phyloP scores from a whole-genome alignment of 1,140 invertebrate genomes.

The Nixonia krombeini region DNA sequence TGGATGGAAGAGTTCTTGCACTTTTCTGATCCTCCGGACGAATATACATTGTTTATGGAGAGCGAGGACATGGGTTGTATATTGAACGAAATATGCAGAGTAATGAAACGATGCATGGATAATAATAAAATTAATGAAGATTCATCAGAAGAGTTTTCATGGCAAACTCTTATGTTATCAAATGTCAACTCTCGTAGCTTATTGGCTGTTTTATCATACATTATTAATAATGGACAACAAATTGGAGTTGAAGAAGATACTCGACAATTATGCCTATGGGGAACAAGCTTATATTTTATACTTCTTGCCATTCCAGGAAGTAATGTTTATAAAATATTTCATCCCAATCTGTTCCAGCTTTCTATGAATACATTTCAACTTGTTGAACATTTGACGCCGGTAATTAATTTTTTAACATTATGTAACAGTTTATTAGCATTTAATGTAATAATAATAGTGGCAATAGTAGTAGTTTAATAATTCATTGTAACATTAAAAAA shows the following conservation, averaged over 20 bases:
- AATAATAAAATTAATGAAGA: conserved; percentile 31
- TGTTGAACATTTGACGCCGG: conserved; percentile 50
- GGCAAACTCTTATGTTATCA: conserved; percentile 71
- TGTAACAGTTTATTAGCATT: no score
- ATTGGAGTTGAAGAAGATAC: conserved; percentile 56
- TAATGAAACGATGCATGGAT: conserved; percentile 56
- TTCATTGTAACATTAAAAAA: neutral
- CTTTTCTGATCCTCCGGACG: conserved; percentile 66
- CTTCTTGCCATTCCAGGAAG: conserved; percentile 73
- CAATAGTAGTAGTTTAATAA: conserved; percentile 27
- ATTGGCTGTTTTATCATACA: conserved; percentile 71
- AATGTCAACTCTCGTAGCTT: conserved; percentile 70
- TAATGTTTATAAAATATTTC: conserved; percentile 74
- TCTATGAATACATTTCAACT: conserved; percentile 71
- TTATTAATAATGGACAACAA: conserved; percentile 69
- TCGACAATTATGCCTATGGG: conserved; percentile 62
- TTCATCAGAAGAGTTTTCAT: conserved; percentile 64
- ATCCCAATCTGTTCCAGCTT: conserved; percentile 70
- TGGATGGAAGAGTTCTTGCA: conserved; percentile 72
- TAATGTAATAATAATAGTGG: no score
- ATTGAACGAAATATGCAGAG: conserved; percentile 53
- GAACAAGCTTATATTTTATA: conserved; percentile 70
- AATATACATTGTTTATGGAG: conserved; percentile 65
- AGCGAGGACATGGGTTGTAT: conserved; percentile 59
- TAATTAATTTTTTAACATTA: neutral